These are phyloP conservation scores for Okapia johnstoni DNA, from an alignment of 2,113 vertebrate species.

Conservation along the genomic window DNA sequence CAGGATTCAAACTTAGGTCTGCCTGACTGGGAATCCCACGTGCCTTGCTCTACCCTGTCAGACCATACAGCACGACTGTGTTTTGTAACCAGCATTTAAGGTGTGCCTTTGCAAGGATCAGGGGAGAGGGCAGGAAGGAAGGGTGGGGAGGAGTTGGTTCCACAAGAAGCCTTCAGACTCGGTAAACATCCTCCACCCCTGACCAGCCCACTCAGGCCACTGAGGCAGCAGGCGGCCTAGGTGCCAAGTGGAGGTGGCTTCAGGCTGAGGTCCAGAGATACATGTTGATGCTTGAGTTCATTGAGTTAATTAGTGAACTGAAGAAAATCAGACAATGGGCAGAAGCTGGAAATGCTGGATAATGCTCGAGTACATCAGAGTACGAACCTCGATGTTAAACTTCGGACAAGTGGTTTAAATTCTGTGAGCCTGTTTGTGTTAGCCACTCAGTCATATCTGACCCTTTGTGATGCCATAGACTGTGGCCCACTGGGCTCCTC, in stretches of 20 bases:
- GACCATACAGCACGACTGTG: background rate
- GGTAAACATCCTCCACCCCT: background rate
- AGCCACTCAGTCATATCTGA: background rate
- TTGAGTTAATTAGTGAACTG: background rate
- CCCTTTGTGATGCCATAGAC: background rate
- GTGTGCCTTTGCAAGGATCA: background rate
- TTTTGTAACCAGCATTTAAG: background rate
- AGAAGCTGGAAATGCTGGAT: background rate
- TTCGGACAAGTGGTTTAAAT: background rate
- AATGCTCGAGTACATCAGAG: too few species aligned
- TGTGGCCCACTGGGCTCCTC: background rate
- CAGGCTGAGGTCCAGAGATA: background rate
- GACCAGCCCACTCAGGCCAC: background rate
- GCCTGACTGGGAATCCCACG: background rate
- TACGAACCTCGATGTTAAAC: background rate
- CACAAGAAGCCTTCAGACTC: background rate
- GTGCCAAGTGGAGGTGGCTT: fast-evolving
- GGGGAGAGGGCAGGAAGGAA: background rate
- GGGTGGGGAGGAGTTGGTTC: background rate
- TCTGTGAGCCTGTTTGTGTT: background rate
- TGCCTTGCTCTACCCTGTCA: background rate
- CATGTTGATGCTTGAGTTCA: background rate
- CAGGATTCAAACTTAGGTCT: background rate
- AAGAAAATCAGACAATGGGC: background rate
- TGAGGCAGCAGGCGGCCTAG: background rate